Evolutionary conservation across 2,797 vertebrate species (phyloP), one percentile per base, ranked within the genome.

Genomic region (Craterocephalus amniculus): DNA sequence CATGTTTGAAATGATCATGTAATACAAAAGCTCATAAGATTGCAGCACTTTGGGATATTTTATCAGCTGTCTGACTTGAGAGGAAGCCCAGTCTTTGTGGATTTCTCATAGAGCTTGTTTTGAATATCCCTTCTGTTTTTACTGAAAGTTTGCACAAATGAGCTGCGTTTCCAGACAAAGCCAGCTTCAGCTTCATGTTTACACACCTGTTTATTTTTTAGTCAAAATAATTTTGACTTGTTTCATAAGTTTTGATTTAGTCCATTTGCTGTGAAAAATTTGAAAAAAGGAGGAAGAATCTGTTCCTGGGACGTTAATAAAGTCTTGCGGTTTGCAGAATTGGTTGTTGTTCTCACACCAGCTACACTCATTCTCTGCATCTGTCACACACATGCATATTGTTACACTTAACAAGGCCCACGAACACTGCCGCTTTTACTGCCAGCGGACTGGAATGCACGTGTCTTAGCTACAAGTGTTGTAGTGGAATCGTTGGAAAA

Each of bases 171-270:
- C 0, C 4, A 36, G n/a, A n/a, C n/a, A n/a, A n/a, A n/a, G n/a
- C 43, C 20, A 16, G 26, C 27, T 58, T 22, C n/a, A 0, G 43
- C 34, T 59, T 58, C 67, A 2, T 69, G 63, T 73, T 72, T 6
- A 43, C 5, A 20, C 5, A 1, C 45, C 45, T 11, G 9, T 22
- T 22, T 49, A n/a, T 22, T 49, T 22, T 49, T 22, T 22, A 18
- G 58, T 77, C 60, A 32, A 69, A 88, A 84, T 67, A 60, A 24
- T 78, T 76, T 62, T 0, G 65, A 74, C 73, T 76, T 83, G 83
- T 87, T 89, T 86, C 72, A 2, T 73, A 81, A 59, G n/a, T 45
- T 14, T 70, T 48, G 52, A 74, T 71, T 88, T 54, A 70, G 78
- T 57, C 82, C 78, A 52, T n/a, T 40, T 58, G 70, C 70, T 31